Evolutionary conservation across 2,888 invertebrate species (phyloP).

Genomic region (Saturnia pavonia): DNA sequence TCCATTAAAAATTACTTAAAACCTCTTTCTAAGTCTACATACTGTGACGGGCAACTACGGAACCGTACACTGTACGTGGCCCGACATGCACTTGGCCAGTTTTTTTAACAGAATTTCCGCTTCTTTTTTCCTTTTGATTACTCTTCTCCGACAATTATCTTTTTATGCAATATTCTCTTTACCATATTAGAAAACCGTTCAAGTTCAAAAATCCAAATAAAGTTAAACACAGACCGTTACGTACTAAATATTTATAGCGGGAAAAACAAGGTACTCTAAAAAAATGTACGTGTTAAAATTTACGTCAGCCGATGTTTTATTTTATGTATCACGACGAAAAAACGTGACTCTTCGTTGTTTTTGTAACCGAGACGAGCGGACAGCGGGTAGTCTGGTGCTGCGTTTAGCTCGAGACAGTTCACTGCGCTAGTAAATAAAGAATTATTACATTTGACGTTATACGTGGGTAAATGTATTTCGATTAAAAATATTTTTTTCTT

Average conservation of each 20-base stretch:
- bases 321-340: conserved; percentile 24
- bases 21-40: no score
- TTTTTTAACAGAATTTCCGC: background rate
- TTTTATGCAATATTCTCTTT: background rate
- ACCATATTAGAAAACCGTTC: background rate
- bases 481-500: no score
- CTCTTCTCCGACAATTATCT: background rate
- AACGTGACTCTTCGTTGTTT: conserved; percentile 39
- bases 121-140: background rate
- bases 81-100: no score
- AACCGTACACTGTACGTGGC: no score
- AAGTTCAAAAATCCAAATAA: background rate
- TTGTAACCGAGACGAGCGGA: conserved; percentile 48
- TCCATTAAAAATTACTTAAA: no score
- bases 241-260: conserved; percentile 12
- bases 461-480: no score
- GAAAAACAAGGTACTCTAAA: conserved; percentile 8
- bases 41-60: no score
- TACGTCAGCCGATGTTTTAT: conserved; percentile 21
- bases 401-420: conserved; percentile 34
- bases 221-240: conserved; percentile 4
- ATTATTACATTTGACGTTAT: background rate
- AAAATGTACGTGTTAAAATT: conserved; percentile 19
- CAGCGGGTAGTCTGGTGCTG: conserved; percentile 40
- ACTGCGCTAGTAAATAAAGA: background rate